phyloP scores from a whole-genome alignment of 2,888 invertebrate genomes.

The Dasysyrphus tricinctus region DNA sequence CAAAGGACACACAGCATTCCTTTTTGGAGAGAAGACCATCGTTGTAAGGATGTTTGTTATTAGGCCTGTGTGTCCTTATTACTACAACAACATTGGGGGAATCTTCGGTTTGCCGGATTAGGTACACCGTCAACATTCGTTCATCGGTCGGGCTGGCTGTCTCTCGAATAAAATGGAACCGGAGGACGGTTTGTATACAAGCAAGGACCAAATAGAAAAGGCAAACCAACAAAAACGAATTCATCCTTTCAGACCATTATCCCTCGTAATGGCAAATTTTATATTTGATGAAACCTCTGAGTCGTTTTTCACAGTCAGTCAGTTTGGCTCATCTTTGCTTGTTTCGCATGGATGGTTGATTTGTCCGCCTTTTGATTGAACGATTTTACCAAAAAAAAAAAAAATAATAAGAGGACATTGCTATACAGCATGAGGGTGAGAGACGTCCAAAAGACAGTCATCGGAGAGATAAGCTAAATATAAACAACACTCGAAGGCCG shows the following conservation, averaged over 20 bases:
- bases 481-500: conserved; percentile 39
- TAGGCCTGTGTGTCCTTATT: conserved; percentile 44
- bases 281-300: conserved; percentile 75
- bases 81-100: conserved; percentile 56
- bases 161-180: not conserved
- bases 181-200: not conserved
- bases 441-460: conserved; percentile 27
- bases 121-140: conserved; percentile 41
- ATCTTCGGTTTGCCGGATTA: conserved; percentile 62
- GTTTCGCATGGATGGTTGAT: conserved; percentile 69
- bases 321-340: conserved; percentile 71
- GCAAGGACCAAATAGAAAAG: conserved; percentile 54
- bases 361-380: conserved; percentile 75
- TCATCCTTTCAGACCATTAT: conserved; percentile 73
- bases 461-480: conserved; percentile 20
- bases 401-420: conserved; percentile 5
- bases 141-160: not conserved
- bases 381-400: conserved; percentile 45
- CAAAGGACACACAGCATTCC: conserved; percentile 30
- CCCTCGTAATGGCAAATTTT: conserved; percentile 72
- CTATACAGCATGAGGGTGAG: not conserved
- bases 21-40: conserved; percentile 28
- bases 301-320: conserved; percentile 74
- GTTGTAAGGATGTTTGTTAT: conserved; percentile 53
- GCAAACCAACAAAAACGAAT: conserved; percentile 62